phyloP scores from a whole-genome alignment of 2,888 invertebrate species.

The Periphyllus acericola region DNA sequence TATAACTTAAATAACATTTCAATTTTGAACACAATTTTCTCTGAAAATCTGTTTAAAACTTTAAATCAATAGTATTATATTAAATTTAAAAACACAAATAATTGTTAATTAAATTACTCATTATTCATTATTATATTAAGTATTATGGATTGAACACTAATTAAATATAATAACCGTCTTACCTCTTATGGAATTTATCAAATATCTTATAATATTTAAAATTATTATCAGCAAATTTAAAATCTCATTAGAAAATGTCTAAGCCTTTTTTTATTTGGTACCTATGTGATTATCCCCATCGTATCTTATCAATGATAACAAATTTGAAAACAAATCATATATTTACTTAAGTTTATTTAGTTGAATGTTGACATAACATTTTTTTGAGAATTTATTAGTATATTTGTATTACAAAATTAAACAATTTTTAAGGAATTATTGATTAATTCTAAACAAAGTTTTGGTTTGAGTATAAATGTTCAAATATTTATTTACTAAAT shows the following conservation, averaged over 20 bases:
- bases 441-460: neutral
- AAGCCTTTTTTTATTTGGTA: constrained; percentile 17
- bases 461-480: neutral
- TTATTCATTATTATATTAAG: constrained; percentile 39
- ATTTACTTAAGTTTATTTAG: neutral
- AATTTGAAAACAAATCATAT: neutral
- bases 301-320: neutral
- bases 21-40: neutral
- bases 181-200: constrained; percentile 23
- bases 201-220: constrained; percentile 15
- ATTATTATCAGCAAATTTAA: neutral
- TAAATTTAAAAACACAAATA: neutral
- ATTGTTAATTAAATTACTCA: constrained; percentile 19
- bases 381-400: neutral
- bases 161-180: constrained; percentile 34
- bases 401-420: neutral
- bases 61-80: neutral
- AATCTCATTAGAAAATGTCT: neutral
- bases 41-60: neutral
- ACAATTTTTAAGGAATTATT: neutral
- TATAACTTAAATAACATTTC: neutral
- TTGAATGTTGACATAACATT: neutral
- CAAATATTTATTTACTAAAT: constrained; percentile 11
- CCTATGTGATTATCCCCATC: neutral
- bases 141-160: neutral